Conservation (phyloP, 2,888 invertebrate species). For the Polymixis lichenea region DNA sequence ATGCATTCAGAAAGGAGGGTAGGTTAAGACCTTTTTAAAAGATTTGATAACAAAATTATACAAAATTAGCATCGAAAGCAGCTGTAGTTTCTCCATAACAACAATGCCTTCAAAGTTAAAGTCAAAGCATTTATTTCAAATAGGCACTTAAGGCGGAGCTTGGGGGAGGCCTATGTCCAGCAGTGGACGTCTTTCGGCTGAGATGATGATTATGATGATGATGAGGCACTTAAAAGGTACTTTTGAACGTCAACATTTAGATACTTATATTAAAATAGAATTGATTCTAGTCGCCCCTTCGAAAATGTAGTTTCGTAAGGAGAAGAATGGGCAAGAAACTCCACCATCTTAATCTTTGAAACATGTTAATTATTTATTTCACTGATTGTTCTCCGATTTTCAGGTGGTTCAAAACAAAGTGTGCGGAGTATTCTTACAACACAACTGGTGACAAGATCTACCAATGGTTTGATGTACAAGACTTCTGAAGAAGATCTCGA, state of each 20-base stretch:
- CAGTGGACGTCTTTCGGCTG: no score
- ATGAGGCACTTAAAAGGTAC: no score
- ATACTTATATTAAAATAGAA: no score
- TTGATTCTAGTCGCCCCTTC: no score
- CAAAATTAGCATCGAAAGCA: not conserved
- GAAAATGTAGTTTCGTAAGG: no score
- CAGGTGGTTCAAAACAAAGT: conserved; percentile 84
- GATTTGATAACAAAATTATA: not conserved
- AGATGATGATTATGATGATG: no score
- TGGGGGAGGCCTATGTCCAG: no score
- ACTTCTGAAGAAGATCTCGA: conserved; percentile 24
- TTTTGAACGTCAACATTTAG: no score
- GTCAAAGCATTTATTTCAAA: no score
- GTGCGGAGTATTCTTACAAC: conserved; percentile 87
- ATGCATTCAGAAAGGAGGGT: conserved; percentile 90
- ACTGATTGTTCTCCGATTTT: not conserved
- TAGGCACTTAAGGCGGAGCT: no score
- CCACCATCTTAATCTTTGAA: not conserved
- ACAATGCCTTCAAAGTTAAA: no score
- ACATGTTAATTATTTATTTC: not conserved
- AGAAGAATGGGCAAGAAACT: no score
- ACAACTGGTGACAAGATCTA: conserved; percentile 76
- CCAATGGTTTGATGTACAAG: conserved; percentile 90
- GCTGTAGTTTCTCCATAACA: not conserved
- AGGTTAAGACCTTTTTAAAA: conserved; percentile 63